Conservation (phyloP, 2,888 invertebrate species). For the Drosophila sordidapex region DNA sequence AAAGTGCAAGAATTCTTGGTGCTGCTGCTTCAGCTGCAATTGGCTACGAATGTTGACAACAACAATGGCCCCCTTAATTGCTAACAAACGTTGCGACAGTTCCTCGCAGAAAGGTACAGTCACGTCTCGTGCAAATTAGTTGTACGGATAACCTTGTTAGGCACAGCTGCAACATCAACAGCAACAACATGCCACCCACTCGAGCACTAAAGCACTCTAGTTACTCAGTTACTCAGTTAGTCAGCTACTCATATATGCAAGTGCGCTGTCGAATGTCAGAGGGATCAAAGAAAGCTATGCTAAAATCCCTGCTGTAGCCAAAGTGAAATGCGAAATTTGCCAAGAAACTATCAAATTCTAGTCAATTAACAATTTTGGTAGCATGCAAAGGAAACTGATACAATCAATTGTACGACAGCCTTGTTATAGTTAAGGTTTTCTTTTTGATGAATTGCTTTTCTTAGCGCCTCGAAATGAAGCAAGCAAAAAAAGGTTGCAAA, state of each 20-base stretch:
- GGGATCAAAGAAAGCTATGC: conserved; percentile 12
- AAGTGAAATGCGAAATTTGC: conserved; percentile 22
- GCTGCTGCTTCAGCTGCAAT: conserved; percentile 15
- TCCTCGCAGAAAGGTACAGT: conserved; percentile 64
- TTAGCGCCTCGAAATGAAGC: not conserved
- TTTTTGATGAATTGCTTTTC: not conserved
- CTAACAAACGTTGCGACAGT: conserved; percentile 66
- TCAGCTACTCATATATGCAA: conserved; percentile 37
- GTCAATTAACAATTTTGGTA: conserved; percentile 38
- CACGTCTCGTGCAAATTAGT: conserved; percentile 76
- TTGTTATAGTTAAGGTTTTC: not conserved
- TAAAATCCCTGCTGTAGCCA: conserved; percentile 2
- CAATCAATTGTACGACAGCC: conserved; percentile 14
- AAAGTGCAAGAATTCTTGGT: conserved; percentile 50
- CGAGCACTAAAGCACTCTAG: conserved; percentile 18
- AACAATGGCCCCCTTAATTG: conserved; percentile 74
- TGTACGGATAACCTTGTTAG: conserved; percentile 76
- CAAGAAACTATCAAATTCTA: conserved; percentile 25
- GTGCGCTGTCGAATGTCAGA: conserved; percentile 22
- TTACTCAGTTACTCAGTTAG: conserved; percentile 21
- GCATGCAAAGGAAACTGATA: conserved; percentile 5
- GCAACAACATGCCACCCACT: conserved; percentile 25
- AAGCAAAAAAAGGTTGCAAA: not conserved
- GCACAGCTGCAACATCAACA: conserved; percentile 16
- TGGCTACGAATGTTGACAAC: conserved; percentile 49